Conservation (phyloP, 1,140 invertebrate species). For the Aphis gossypii region DNA sequence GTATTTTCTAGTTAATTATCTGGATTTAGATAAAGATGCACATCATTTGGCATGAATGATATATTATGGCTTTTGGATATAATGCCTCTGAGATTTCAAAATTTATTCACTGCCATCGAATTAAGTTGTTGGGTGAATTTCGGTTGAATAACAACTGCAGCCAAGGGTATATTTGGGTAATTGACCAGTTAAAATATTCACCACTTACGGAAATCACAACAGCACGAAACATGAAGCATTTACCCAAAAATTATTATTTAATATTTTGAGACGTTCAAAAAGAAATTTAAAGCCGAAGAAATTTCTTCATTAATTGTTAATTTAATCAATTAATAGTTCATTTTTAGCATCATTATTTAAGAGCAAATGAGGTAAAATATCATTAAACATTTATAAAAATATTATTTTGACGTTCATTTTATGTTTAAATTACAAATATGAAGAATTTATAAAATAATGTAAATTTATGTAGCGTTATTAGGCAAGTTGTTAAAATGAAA, state of each 20-base stretch:
- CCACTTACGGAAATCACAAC: neutral
- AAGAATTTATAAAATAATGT: neutral
- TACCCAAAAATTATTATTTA: neutral
- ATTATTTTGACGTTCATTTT: neutral
- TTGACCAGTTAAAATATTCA: neutral
- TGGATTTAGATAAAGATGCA: neutral
- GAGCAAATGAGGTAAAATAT: neutral
- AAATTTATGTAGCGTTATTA: neutral
- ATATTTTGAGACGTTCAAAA: neutral
- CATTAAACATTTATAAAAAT: neutral
- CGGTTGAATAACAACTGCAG: neutral
- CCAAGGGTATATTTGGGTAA: neutral
- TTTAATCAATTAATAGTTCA: neutral
- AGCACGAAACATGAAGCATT: neutral
- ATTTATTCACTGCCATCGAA: neutral
- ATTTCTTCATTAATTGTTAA: no score
- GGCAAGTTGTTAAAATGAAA: neutral
- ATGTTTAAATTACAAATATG: neutral
- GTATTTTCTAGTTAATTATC: neutral
- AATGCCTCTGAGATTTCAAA: neutral
- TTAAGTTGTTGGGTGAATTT: neutral
- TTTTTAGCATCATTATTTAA: neutral
- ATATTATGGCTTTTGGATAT: neutral
- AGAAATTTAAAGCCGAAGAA: neutral
- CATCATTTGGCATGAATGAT: neutral